phyloP scores from a whole-genome alignment of 2,888 invertebrate genomes.

The Malacosoma neustria region DNA sequence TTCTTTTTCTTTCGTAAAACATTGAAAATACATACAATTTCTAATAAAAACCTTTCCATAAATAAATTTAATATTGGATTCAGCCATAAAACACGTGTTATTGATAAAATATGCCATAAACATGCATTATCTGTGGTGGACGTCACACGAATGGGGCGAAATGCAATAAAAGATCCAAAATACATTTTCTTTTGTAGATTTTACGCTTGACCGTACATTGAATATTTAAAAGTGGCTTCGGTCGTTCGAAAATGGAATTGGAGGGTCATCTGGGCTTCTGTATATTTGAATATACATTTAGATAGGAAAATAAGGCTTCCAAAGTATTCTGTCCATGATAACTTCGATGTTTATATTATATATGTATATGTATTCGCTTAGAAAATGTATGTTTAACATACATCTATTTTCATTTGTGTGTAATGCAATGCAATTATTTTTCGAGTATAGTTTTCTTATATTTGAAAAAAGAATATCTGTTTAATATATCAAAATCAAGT shows the following conservation, averaged over 20 bases:
- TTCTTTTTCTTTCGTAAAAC: too few relatives aligned
- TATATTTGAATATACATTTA: conserved; percentile 41
- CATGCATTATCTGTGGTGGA: conserved; percentile 31
- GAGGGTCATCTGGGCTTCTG: conserved; percentile 52
- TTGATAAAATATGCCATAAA: conserved; percentile 51
- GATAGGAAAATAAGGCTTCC: conserved; percentile 11
- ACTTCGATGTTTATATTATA: neutral
- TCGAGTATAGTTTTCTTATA: too few relatives aligned
- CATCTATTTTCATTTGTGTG: too few relatives aligned
- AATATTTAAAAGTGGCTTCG: conserved; percentile 66
- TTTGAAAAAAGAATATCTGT: too few relatives aligned
- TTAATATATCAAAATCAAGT: too few relatives aligned
- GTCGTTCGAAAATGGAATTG: conserved; percentile 44
- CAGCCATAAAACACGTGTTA: conserved; percentile 18
- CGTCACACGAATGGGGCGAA: conserved; percentile 38
- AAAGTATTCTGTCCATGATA: neutral
- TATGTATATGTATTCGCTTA: too few relatives aligned
- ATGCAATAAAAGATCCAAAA: conserved; percentile 67
- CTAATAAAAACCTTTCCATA: conserved; percentile 9
- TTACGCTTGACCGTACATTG: conserved; percentile 68
- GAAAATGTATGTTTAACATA: too few relatives aligned
- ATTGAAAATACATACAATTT: too few relatives aligned
- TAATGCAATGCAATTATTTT: too few relatives aligned
- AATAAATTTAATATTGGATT: conserved; percentile 17
- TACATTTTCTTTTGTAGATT: conserved; percentile 71